Evolutionary conservation across 2,888 invertebrate genomes (phyloP).

Genomic region (Drosophila diplacantha): DNA sequence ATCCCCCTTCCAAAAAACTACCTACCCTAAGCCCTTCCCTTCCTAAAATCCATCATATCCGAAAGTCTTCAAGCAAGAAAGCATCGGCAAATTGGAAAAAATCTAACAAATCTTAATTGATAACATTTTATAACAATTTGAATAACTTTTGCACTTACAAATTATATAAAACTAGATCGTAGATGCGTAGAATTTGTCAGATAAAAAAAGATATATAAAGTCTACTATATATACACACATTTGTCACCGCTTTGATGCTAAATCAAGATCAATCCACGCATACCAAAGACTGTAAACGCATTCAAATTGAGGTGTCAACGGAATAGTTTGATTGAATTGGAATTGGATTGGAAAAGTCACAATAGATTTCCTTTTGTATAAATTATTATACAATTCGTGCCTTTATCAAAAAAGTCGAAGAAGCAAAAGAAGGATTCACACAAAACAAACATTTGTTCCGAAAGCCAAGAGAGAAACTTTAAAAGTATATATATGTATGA

Average conservation of each 20-base stretch:
- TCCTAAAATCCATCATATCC: slow-evolving; percentile 47
- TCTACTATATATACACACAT: slow-evolving; percentile 29
- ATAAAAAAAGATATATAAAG: slow-evolving; percentile 20
- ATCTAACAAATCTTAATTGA: slow-evolving; percentile 19
- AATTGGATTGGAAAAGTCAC: slow-evolving; percentile 29
- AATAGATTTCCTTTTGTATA: slow-evolving; percentile 34
- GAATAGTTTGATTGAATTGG: slow-evolving; percentile 29
- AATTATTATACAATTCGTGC: slow-evolving; percentile 37
- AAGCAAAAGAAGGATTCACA: slow-evolving; percentile 21
- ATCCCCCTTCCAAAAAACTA: not conserved
- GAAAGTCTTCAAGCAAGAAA: slow-evolving; percentile 22
- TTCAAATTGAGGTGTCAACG: slow-evolving; percentile 8
- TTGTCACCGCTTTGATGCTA: slow-evolving; percentile 34
- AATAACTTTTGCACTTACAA: slow-evolving; percentile 40
- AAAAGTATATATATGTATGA: slow-evolving; percentile 16
- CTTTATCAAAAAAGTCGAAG: slow-evolving; percentile 33
- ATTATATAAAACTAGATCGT: slow-evolving; percentile 30
- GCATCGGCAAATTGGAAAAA: slow-evolving; percentile 19
- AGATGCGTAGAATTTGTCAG: slow-evolving; percentile 30
- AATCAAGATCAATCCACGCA: slow-evolving; percentile 28
- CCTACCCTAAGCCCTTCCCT: not conserved
- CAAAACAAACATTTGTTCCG: slow-evolving; percentile 18
- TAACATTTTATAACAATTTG: slow-evolving; percentile 37
- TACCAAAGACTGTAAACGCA: slow-evolving; percentile 38
- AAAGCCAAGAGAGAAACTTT: slow-evolving; percentile 10